A percentile compares a stretch with the other conserved stretches of the same genome.
phyloP scores from a whole-genome alignment of 2,113 vertebrate species.

The Pseudorasbora parva region DNA sequence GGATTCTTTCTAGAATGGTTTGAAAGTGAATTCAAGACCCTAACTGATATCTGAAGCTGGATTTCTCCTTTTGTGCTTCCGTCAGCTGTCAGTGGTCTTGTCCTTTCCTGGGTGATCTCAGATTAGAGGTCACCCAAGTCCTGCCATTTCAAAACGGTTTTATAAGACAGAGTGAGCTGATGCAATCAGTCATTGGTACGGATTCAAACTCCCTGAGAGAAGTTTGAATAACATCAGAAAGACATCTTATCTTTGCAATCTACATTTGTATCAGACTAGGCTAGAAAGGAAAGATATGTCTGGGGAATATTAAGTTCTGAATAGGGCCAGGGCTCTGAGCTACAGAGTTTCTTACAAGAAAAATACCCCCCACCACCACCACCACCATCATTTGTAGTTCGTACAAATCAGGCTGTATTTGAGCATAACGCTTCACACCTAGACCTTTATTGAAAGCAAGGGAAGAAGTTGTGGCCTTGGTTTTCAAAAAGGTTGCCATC shows the following conservation, averaged over 20 bases:
- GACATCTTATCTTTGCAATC: conserved; percentile 69
- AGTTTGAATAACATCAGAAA: conserved; percentile 67
- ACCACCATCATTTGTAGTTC: conserved; percentile 21
- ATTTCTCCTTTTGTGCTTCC: conserved; percentile 52
- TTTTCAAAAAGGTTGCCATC: conserved; percentile 36
- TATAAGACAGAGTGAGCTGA: conserved; percentile 61
- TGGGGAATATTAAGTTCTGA: conserved; percentile 69
- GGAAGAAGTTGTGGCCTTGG: conserved; percentile 63
- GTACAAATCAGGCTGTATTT: conserved; percentile 25
- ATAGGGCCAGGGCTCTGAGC: conserved; percentile 53
- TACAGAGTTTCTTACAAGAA: conserved; percentile 59
- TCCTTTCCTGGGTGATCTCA: conserved; percentile 33
- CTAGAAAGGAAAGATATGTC: conserved; percentile 53
- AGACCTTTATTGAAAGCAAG: conserved; percentile 47
- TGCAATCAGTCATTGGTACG: conserved; percentile 56
- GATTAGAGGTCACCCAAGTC: conserved; percentile 57
- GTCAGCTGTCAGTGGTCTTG: not conserved
- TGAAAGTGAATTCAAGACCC: not conserved
- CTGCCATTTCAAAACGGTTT: conserved; percentile 58
- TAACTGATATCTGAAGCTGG: conserved; percentile 23
- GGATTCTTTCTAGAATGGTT: not conserved
- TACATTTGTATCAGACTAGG: conserved; percentile 66
- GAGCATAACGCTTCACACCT: not conserved
- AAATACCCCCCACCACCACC: not conserved
- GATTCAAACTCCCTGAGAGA: conserved; percentile 66